Conservation (phyloP, 2,113 vertebrate species). For the Trochalopteron elliotii region DNA sequence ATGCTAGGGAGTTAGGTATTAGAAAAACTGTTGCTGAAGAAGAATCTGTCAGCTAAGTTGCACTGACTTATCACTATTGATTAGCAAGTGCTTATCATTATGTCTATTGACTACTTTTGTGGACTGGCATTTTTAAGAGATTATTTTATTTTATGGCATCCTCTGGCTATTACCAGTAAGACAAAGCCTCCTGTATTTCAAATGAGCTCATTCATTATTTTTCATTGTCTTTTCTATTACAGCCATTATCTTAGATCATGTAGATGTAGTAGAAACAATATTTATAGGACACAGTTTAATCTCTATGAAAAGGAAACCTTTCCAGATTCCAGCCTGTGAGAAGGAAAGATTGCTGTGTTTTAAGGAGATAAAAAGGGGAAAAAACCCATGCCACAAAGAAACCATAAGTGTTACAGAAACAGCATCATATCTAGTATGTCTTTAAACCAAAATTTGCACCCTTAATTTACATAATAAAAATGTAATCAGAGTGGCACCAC, state of each 20-base stretch:
- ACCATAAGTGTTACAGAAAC: background rate
- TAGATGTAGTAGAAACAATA: background rate
- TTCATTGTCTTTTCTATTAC: constrained; percentile 5
- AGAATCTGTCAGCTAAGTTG: background rate
- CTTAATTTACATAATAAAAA: background rate
- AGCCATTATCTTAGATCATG: background rate
- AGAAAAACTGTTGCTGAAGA: background rate
- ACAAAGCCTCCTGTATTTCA: background rate
- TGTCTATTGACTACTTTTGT: constrained; percentile 24
- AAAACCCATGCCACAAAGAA: background rate
- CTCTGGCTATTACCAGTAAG: background rate
- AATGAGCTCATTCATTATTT: background rate
- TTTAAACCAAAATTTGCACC: background rate
- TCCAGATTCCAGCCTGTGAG: background rate
- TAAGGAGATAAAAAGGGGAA: background rate
- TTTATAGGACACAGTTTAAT: background rate
- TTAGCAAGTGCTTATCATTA: constrained; percentile 5
- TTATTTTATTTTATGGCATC: constrained; percentile 35
- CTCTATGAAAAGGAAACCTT: background rate
- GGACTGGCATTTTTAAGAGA: background rate
- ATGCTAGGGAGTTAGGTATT: background rate
- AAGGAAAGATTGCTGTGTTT: background rate
- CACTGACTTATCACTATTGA: constrained; percentile 26
- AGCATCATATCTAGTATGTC: background rate
- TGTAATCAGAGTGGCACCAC: background rate